phyloP scores from a whole-genome alignment of 2,888 invertebrate species.

The Perithous albicinctus region DNA sequence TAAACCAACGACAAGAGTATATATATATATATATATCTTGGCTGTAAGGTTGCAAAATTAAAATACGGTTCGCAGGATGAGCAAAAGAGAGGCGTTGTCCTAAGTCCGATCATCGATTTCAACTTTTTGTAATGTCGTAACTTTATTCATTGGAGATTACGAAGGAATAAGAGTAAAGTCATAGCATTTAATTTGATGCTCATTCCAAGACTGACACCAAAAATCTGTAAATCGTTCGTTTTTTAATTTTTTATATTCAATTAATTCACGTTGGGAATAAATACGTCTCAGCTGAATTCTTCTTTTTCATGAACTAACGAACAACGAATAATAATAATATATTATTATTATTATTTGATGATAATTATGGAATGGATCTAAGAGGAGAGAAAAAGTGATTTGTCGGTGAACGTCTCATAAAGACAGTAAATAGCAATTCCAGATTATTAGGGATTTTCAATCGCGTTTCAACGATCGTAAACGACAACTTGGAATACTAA shows the following conservation, averaged over 20 bases:
- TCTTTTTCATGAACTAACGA: too few relatives aligned
- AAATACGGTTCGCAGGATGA: constrained; percentile 11
- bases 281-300: too few relatives aligned
- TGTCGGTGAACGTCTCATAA: too few relatives aligned
- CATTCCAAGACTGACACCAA: too few relatives aligned
- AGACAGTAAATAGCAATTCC: neutral
- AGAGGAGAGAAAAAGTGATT: too few relatives aligned
- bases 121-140: constrained; percentile 39
- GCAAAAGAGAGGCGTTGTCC: neutral
- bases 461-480: neutral
- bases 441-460: constrained; percentile 16
- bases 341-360: neutral
- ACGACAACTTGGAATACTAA: neutral
- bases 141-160: constrained; percentile 16
- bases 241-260: too few relatives aligned
- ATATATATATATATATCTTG: neutral
- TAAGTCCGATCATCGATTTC: constrained; percentile 5
- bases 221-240: too few relatives aligned
- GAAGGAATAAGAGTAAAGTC: too few relatives aligned
- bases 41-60: constrained; percentile 31
- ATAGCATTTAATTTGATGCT: too few relatives aligned
- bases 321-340: too few relatives aligned
- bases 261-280: too few relatives aligned
- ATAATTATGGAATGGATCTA: too few relatives aligned
- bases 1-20: neutral